A percentile compares a stretch with the other conserved stretches of the same genome.
Evolutionary conservation across 2,113 vertebrate genomes (phyloP).

Genomic region (Ctenomys sociabilis): DNA sequence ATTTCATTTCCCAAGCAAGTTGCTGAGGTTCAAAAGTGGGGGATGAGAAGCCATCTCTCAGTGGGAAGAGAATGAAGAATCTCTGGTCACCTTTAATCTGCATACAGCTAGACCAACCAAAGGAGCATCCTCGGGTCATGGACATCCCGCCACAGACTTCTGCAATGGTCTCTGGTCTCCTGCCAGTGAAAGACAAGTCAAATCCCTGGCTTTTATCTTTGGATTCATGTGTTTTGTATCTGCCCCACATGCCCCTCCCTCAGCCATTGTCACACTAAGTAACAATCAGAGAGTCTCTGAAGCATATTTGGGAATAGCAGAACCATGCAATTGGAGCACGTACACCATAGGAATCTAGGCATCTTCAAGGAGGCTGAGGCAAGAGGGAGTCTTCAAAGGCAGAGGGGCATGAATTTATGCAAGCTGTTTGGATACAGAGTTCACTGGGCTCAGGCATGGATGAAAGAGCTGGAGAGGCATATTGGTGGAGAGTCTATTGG

Average conservation of each 20-base stretch:
- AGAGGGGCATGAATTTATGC: not conserved
- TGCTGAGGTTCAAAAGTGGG: not conserved
- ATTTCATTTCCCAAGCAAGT: conserved; percentile 35
- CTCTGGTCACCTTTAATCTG: not conserved
- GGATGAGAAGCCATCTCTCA: not conserved
- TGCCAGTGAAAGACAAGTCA: not conserved
- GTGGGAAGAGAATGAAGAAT: not conserved
- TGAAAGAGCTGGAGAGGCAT: not conserved
- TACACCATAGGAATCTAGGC: not conserved
- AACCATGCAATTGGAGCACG: not conserved
- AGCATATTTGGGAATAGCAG: not conserved
- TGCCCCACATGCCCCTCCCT: not conserved
- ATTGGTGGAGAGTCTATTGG: not conserved
- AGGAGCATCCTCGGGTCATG: not conserved
- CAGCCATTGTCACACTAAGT: not conserved
- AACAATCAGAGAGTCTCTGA: not conserved
- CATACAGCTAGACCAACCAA: not conserved
- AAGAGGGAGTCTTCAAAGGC: not conserved
- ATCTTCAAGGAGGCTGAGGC: not conserved
- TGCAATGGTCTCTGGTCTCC: not conserved
- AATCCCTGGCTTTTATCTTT: not conserved
- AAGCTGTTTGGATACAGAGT: not conserved
- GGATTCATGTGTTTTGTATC: not conserved
- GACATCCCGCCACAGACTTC: not conserved
- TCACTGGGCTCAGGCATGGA: not conserved